Base-by-base conservation (phyloP, 2,888 invertebrate species). In the Drosophila subsilvestris region DNA sequence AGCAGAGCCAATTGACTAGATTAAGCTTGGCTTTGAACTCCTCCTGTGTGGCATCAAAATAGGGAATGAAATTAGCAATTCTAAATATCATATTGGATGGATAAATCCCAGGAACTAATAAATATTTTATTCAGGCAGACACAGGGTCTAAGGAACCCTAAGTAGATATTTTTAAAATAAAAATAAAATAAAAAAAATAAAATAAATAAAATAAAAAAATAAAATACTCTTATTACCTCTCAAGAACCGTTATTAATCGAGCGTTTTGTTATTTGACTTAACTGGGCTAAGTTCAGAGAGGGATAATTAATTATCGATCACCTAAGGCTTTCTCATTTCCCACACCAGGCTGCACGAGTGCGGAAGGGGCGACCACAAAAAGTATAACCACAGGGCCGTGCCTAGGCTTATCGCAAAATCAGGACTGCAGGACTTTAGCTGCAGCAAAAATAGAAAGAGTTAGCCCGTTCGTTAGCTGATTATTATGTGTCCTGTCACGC, bases 381-480 rank as follows among this genome's bases (percentile, higher is more conserved):
- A 12, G 3, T 29, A 47, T 27, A 29, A 37, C 37, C 37, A 14
- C 37, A 37, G 37, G 7, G 14, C 14, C 37, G 37, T 14, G n/a
- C 37, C 37, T 6, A 37, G 20, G 54, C 62, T 61, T 72, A 69
- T 69, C 72, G 42, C 48, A 6, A 62, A 72, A 61, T 69, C 72
- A 47, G 54, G 32, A 18, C 61, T 27, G 27, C 27, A 27, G 27
- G 9, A 27, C 7, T n/a, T 37, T 62, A 48, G 50, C 51, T 72
- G 73, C 72, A 71, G 60, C 44, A 44, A 61, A 49, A 60, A 71
- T 44, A 37, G 37, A 37, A 14, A 37, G 7, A 42, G 56, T 42
- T 55, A 68, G 55, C 68, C 54, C 47, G 63, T 68, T 63, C 47
- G 54, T 54, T 71, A 71, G 72, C 51, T 59, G 47, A 67, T 67